Evolutionary conservation across 2,888 invertebrate genomes (phyloP).

Genomic region (Sipha maydis): DNA sequence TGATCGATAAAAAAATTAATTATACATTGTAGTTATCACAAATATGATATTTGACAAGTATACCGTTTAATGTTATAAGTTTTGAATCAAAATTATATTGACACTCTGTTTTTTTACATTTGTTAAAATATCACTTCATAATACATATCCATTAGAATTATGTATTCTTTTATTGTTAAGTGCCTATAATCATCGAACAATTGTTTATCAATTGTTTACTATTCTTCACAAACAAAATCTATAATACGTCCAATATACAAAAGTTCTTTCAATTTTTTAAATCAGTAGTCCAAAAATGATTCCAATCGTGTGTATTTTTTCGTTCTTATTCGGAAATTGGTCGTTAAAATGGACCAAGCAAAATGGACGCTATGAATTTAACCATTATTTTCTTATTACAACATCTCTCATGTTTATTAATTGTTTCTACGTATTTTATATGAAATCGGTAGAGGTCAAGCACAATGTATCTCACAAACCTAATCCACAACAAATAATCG

Average conservation of each 20-base stretch:
- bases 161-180: too few species aligned
- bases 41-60: too few species aligned
- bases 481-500: conserved; percentile 4
- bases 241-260: too few species aligned
- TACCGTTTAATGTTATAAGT: too few species aligned
- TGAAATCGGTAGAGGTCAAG: neutral
- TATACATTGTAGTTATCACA: too few species aligned
- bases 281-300: neutral
- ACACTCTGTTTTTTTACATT: too few species aligned
- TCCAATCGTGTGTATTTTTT: conserved; percentile 13
- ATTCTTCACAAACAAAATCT: neutral
- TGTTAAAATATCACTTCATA: neutral
- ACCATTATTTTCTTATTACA: conserved; percentile 1
- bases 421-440: neutral
- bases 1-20: too few species aligned
- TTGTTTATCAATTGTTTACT: too few species aligned
- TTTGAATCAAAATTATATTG: too few species aligned
- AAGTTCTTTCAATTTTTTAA: too few species aligned
- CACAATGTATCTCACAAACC: accelerated
- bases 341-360: conserved; percentile 2
- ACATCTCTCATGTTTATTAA: neutral
- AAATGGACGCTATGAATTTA: neutral
- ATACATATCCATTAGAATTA: too few species aligned
- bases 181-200: neutral
- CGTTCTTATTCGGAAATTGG: conserved; percentile 37